Base-by-base conservation (phyloP, 2,113 vertebrate genomes). In the Uria aalge region DNA sequence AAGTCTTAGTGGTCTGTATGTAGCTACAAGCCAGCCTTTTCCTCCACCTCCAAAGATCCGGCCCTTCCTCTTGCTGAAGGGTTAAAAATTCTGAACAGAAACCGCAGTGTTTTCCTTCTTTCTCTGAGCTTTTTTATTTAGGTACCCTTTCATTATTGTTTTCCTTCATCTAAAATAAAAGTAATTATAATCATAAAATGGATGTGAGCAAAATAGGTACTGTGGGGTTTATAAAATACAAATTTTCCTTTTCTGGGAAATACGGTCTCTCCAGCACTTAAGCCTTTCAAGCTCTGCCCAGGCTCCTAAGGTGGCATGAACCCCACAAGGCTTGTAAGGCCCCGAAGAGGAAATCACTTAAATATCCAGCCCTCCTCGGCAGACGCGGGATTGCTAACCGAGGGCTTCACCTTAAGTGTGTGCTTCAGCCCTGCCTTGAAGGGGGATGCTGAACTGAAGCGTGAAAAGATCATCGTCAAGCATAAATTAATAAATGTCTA, bases 101-200 rank as follows among this genome's bases (percentile, higher is more conserved):
- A 95, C 83, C 80, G 60, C 88, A 74, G 60, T 84, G 64, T 84
- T 95, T 94, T 86, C 72, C 27, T 67, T 77, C 50, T 88, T 84
- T 94, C 56, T 57, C 92, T 36, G 21, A 26, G 34, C 15, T 64
- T 93, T 95, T 96, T 90, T 94, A 90, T 92, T 95, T 78, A 86
- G 82, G 83, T 83, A 62, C 80, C 53, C 67, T 92, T 94, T 94
- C 94, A 75, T 94, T 96, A 90, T 88, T 93, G 83, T 94, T 96
- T 94, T 92, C 68, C 80, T 89, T 91, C 73, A 68, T 85, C 86
- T 89, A 34, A 94, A 96, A 73, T 72, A 82, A 85, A 93, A 94
- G 76, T 85, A 95, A 96, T 95, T 93, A 94, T 81, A 95, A 96
- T 66, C 52, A 89, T 97, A 97, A 96, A 97, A 95, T 94, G 88